phyloP scores from a whole-genome alignment of 1,140 invertebrate species.

The Anastrepha ludens region DNA sequence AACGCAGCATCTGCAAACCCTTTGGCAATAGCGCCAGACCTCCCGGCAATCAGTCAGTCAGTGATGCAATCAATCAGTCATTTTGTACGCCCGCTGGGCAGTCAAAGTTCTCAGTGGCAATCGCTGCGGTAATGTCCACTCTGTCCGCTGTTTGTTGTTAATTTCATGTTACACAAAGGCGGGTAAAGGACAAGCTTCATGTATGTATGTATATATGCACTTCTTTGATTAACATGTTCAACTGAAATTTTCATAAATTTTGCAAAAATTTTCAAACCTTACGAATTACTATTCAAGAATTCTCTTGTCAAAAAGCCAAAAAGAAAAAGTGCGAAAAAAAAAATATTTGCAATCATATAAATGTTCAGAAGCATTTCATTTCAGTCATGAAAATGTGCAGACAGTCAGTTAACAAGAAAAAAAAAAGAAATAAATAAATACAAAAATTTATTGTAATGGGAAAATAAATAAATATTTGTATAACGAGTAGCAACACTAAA shows the following conservation, averaged over 20 bases:
- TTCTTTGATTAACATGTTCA: neutral
- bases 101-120: neutral
- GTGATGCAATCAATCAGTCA: slow-evolving; percentile 33
- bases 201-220: no score
- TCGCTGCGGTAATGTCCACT: neutral
- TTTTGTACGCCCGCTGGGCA: slow-evolving; percentile 31
- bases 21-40: neutral
- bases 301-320: neutral
- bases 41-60: neutral
- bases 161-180: neutral
- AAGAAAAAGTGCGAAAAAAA: neutral
- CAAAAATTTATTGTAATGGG: slow-evolving; percentile 42
- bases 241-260: neutral
- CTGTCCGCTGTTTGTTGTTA: neutral
- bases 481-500: slow-evolving; percentile 20
- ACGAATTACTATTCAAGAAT: neutral
- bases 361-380: neutral
- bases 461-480: slow-evolving; percentile 36
- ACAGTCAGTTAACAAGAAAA: neutral
- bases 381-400: slow-evolving; percentile 22
- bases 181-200: neutral
- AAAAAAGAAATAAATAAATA: neutral
- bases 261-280: neutral
- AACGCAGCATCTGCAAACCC: neutral
- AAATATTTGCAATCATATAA: slow-evolving; percentile 16